phyloP scores from a whole-genome alignment of 2,797 vertebrate genomes.

The Pygocentrus nattereri region DNA sequence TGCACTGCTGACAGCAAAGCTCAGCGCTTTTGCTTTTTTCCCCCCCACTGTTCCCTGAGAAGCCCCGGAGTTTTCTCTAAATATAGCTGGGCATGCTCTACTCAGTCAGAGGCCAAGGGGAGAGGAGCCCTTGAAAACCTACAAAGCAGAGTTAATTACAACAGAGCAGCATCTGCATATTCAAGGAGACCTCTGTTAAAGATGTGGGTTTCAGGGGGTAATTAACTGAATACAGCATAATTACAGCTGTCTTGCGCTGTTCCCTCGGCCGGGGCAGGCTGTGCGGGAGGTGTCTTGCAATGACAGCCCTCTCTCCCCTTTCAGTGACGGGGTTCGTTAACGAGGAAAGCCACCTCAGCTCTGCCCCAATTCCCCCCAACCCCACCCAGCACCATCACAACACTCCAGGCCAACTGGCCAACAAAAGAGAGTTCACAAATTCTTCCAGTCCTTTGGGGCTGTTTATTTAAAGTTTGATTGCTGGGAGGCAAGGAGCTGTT shows the following conservation, averaged over 20 bases:
- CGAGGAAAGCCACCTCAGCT: slow-evolving; percentile 19
- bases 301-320: slow-evolving; percentile 28
- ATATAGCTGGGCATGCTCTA: slow-evolving; percentile 49
- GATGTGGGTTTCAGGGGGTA: slow-evolving; percentile 63
- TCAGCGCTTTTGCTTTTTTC: slow-evolving; percentile 33
- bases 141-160: slow-evolving; percentile 67
- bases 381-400: background rate
- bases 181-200: slow-evolving; percentile 62
- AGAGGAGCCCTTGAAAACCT: slow-evolving; percentile 61
- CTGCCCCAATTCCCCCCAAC: background rate
- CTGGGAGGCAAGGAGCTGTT: background rate
- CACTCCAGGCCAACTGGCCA: background rate
- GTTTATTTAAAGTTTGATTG: slow-evolving; percentile 26
- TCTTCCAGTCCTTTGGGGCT: background rate
- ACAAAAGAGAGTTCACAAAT: slow-evolving; percentile 15
- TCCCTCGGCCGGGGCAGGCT: slow-evolving; percentile 40
- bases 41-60: slow-evolving; percentile 13
- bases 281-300: slow-evolving; percentile 41
- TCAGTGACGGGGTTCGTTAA: slow-evolving; percentile 42
- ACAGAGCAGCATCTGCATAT: slow-evolving; percentile 63
- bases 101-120: slow-evolving; percentile 46
- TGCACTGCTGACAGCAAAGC: slow-evolving; percentile 50
- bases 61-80: slow-evolving; percentile 44
- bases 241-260: slow-evolving; percentile 62
- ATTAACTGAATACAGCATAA: slow-evolving; percentile 66